phyloP scores from a whole-genome alignment of 2,797 vertebrate species.

The Notamacropus eugenii region DNA sequence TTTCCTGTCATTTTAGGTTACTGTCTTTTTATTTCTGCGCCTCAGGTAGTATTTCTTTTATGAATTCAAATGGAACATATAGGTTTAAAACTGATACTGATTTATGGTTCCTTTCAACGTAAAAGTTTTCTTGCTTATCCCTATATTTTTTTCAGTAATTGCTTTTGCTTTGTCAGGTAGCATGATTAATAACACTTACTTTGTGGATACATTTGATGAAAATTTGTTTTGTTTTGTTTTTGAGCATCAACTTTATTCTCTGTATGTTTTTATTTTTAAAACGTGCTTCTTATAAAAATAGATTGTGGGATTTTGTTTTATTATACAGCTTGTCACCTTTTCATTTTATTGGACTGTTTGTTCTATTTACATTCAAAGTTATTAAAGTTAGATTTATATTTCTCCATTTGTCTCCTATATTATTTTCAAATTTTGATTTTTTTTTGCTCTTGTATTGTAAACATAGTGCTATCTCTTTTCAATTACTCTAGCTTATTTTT shows the following conservation, averaged over 20 bases:
- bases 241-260: not conserved
- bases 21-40: not conserved
- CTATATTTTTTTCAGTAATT: not conserved
- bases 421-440: not conserved
- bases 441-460: not conserved
- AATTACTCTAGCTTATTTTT: not conserved
- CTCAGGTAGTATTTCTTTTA: not conserved
- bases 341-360: not conserved
- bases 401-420: not conserved
- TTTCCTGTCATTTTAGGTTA: not conserved
- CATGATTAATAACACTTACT: not conserved
- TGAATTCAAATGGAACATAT: not conserved
- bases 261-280: not conserved
- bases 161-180: not conserved
- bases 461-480: not conserved
- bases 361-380: not conserved
- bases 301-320: not conserved
- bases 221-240: not conserved
- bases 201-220: not conserved
- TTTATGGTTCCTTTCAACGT: not conserved
- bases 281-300: not conserved
- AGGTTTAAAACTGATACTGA: not conserved
- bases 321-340: not conserved
- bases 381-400: not conserved
- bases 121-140: not conserved